Evolutionary conservation across 2,888 invertebrate species (phyloP), one percentile per base, ranked within the genome.

Genomic region (Calliphora vomitoria): DNA sequence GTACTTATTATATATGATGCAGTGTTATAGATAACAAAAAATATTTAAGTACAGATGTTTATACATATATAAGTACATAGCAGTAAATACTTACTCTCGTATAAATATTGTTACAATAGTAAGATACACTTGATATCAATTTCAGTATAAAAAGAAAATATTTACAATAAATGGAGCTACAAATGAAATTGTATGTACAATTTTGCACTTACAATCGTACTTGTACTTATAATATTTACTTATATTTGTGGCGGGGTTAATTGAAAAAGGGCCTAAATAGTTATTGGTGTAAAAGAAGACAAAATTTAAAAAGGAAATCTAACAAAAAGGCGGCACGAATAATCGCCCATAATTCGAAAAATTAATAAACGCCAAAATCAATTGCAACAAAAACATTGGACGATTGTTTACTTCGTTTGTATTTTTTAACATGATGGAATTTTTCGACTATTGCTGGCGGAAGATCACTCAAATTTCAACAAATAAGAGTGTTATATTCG

Each of bases 81-180:
- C 13, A 35, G 35, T 35, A 35, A 35, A 35, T 35, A 35, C 35
- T 3, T 53, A n/a, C 15, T 50, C 44, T 50, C n/a, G 15, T 50
- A 3, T 50, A n/a, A 3, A 4, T 80, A 3, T 71, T 64, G 64
- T 81, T 72, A 25, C 25, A 25, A 25, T 25, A 50, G 72, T 18
- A 31, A 79, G 66, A 35, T 79, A 68, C 79, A 79, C 66, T 74
- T 86, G 78, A 79, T 86, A 86, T 86, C 82, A 74, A 86, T 82
- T 82, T 78, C 82, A 62, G 5, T 72, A 68, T 74, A 60, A 80
- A 80, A 58, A 82, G 50, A 79, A 86, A 78, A 60, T 82, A 82
- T 82, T 86, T 78, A 64, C 66, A 82, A 72, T 72, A 72, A 62
- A 58, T 76, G 64, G 10, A 85, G 69, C 74, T 62, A 35, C 55